Conservation (phyloP, 2,888 invertebrate species). For the Pasiphila rectangulata region DNA sequence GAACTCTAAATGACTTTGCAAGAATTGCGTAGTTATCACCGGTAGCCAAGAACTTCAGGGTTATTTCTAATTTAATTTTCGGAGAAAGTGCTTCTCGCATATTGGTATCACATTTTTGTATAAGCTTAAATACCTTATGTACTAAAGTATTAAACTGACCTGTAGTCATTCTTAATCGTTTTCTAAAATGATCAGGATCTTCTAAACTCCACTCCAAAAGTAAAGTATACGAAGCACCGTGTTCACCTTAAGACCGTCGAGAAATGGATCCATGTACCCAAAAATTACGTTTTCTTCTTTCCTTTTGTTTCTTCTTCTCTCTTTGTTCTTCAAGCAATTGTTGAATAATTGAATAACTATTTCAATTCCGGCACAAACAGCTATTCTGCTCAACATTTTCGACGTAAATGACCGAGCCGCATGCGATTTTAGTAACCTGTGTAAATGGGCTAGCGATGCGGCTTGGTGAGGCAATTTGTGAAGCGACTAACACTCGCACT, state of each 20-base stretch:
- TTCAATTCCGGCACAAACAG: slow-evolving; percentile 33
- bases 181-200: slow-evolving; percentile 38
- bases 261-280: slow-evolving; percentile 39
- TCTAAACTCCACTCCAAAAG: slow-evolving; percentile 34
- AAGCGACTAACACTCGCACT: too few relatives aligned
- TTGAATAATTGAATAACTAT: slow-evolving; percentile 26
- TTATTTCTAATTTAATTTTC: slow-evolving; percentile 36
- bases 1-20: slow-evolving; percentile 45
- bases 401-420: slow-evolving; percentile 44
- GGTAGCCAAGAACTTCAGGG: slow-evolving; percentile 36
- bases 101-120: slow-evolving; percentile 37
- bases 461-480: slow-evolving; percentile 35
- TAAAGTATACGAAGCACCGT: slow-evolving; percentile 35
- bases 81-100: slow-evolving; percentile 37
- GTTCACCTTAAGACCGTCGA: slow-evolving; percentile 34
- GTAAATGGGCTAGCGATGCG: slow-evolving; percentile 45
- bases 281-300: slow-evolving; percentile 36
- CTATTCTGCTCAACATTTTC: slow-evolving; percentile 41
- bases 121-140: slow-evolving; percentile 36
- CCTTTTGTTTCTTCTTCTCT: slow-evolving; percentile 36
- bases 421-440: slow-evolving; percentile 46
- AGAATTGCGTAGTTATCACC: slow-evolving; percentile 40
- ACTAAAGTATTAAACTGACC: slow-evolving; percentile 36
- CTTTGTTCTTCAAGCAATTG: slow-evolving; percentile 35
- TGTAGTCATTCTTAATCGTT: slow-evolving; percentile 34